phyloP scores from a whole-genome alignment of 2,888 invertebrate species.

The Drosophila subsilvestris region DNA sequence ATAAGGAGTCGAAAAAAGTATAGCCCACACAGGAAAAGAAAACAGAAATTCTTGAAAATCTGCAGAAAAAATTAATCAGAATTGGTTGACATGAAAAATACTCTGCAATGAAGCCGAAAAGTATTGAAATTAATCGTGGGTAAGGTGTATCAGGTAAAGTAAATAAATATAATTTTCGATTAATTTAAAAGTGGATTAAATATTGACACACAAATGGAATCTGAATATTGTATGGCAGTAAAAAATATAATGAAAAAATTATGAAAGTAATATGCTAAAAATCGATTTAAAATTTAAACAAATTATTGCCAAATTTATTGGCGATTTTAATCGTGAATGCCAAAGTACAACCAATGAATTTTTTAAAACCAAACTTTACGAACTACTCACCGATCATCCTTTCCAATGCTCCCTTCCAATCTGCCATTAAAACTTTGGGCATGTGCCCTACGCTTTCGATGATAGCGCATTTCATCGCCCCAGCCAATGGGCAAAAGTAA shows the following conservation, averaged over 20 bases:
- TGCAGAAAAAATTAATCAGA: slow-evolving; percentile 18
- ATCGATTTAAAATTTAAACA: too few relatives aligned
- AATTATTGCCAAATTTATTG: too few relatives aligned
- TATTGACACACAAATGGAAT: neutral
- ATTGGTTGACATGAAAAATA: neutral
- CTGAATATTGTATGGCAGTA: too few relatives aligned
- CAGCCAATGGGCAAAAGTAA: slow-evolving; percentile 54
- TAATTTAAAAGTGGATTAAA: too few relatives aligned
- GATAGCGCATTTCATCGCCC: slow-evolving; percentile 31
- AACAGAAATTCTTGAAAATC: slow-evolving; percentile 53
- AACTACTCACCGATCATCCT: neutral
- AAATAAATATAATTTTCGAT: neutral
- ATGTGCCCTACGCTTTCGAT: slow-evolving; percentile 1
- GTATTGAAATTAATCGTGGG: too few relatives aligned
- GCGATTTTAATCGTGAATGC: too few relatives aligned
- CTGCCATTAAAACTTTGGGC: neutral
- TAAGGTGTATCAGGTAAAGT: too few relatives aligned
- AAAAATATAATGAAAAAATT: too few relatives aligned
- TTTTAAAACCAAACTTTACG: too few relatives aligned
- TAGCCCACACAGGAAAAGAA: slow-evolving; percentile 1
- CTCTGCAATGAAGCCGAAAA: neutral
- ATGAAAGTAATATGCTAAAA: too few relatives aligned
- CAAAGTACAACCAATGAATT: neutral
- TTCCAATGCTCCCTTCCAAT: too few relatives aligned
- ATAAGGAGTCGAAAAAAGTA: slow-evolving; percentile 49